Evolutionary conservation across 2,797 vertebrate species (phyloP), one percentile per base, ranked within the genome.

Genomic region (Hoplostethus mediterraneus): DNA sequence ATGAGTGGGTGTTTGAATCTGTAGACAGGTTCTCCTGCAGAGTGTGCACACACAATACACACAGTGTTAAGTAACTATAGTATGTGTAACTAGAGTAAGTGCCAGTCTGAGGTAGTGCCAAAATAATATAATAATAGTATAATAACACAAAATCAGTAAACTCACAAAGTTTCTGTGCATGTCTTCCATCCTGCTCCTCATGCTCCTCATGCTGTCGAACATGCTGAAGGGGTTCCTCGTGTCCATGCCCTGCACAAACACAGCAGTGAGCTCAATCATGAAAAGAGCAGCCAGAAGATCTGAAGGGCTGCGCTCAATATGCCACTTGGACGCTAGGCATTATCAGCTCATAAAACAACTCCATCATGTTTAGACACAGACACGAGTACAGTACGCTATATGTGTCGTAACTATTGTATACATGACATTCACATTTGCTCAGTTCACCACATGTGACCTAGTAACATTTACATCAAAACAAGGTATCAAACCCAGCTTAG

Each of bases 101-200:
- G 10, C 21, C 51, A 9, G n/a, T 53, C 7, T 45, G 25, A 47
- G 63, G 57, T 47, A 5, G 21, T 36, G 31, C 8, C 31, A 30
- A 56, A 75, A 66, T 10, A n/a, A 17, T 65, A 65, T 13, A 4
- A 28, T 28, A 28, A 28, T 28, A 28, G 28, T 28, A 28, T 28
- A 28, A 28, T 28, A 28, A 28, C 3, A 28, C 28, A 71, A 28
- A 21, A 47, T 0, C 6, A 8, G 6, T 56, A 28, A 28, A 95
- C 96, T 96, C 92, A 98, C 97, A 84, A 95, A 90, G 85, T 95
- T 95, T 75, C 88, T 93, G 63, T 96, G 94, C 92, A 96, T 93
- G 5, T 95, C 95, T 28, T 93, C 85, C 95, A 97, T 95, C 66
- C 82, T 91, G 90, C 91, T 95, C 77, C 93, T 94, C 96, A 97